A percentile compares a stretch with the other conserved stretches of the same genome.
Evolutionary conservation across 92 coral and sea anemone genomes (phyloP).

Genomic region (Diadumene lineata): DNA sequence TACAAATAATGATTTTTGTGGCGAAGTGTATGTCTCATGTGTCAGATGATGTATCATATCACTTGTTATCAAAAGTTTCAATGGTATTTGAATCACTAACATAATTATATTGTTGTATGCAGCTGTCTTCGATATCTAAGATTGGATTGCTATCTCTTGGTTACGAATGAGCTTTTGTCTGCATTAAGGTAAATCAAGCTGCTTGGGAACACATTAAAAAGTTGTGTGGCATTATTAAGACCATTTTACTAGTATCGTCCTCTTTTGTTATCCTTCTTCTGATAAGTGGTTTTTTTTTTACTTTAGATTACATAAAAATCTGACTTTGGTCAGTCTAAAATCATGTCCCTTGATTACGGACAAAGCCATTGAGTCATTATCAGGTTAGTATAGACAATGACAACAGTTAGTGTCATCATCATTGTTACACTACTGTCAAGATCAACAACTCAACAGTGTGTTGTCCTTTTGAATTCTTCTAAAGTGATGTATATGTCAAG

Average conservation of each 20-base stretch:
- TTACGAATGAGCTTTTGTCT: conserved; percentile 83
- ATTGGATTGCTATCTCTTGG: conserved; percentile 84
- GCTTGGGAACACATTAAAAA: too few species aligned
- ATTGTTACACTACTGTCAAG: too few species aligned
- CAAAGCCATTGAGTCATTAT: conserved; percentile 84
- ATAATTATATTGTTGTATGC: background rate
- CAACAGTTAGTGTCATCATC: too few species aligned
- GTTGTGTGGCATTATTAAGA: too few species aligned
- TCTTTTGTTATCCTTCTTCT: background rate
- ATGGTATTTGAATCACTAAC: background rate
- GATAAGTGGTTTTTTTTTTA: background rate
- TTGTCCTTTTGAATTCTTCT: too few species aligned
- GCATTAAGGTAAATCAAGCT: conserved; percentile 76
- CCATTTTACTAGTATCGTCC: too few species aligned
- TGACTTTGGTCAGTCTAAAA: conserved; percentile 82
- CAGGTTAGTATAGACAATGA: too few species aligned
- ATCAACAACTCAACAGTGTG: too few species aligned
- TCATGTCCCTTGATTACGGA: conserved; percentile 92
- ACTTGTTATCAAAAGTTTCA: background rate
- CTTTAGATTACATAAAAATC: conserved; percentile 70
- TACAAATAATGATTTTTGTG: background rate
- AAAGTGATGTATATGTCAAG: too few species aligned
- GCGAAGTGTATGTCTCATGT: too few species aligned
- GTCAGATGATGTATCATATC: too few species aligned
- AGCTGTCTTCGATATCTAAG: conserved; percentile 79